Base-by-base conservation (phyloP, 2,888 invertebrate genomes). In the Lycaena phlaeas region DNA sequence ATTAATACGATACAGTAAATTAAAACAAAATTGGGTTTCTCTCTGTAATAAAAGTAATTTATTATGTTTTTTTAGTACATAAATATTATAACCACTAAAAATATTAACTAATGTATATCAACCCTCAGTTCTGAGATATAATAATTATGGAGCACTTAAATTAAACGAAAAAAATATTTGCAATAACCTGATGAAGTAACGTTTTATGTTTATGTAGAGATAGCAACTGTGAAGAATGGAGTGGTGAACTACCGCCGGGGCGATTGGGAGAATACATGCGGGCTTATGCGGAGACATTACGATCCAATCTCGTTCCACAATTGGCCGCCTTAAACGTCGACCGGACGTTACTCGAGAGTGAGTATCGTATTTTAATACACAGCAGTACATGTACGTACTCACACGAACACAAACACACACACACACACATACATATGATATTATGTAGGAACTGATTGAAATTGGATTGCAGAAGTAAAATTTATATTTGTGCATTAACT, bases 201-300 rank as follows among this genome's bases (percentile, higher is more conserved):
- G n/a, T n/a, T n/a, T n/a, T n/a, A n/a, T n/a, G n/a, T n/a, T n/a
- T n/a, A n/a, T n/a, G n/a, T 43, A 48, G 50, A 37, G 71, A 69
- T 43, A 82, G 90, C 45, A 89, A 90, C 6, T 86, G 92, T 3
- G 96, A 96, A 61, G 96, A 96, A 29, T 97, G 97, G 97, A 92
- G 96, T 61, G 92, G 91, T 48, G 86, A 91, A 39, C 79, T 96
- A 39, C 95, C 93, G 2, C 92, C 94, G 56, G 92, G 92, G 40
- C 89, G 91, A 43, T 86, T 93, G 28, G 93, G 94, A 12, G 92
- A 92, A 54, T 92, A 95, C 76, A 86, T 98, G 58, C 91, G 92
- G 59, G 86, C 96, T 30, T 97, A 97, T 78, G 95, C 96, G 30
- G 75, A 74, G 22, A 66, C 73, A 48, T 50, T 85, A 49, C 68